Conservation (phyloP, 2,113 vertebrate genomes). For the Casuarius casuarius region DNA sequence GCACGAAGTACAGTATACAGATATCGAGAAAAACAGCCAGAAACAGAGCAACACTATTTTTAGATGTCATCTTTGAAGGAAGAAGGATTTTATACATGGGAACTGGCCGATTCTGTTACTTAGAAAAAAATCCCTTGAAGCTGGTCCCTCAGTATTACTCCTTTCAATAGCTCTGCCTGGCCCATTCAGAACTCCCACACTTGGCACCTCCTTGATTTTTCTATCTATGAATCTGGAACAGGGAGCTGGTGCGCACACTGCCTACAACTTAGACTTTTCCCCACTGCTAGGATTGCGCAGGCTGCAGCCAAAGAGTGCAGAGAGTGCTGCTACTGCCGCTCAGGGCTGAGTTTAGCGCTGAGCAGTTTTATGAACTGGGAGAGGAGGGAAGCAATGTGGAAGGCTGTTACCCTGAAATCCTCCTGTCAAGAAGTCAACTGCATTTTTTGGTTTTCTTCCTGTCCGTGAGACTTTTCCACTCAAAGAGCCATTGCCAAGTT, state of each 20-base stretch:
- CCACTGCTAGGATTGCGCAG: background rate
- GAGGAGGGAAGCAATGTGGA: background rate
- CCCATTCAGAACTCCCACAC: background rate
- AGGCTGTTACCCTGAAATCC: background rate
- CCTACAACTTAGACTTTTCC: background rate
- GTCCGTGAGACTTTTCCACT: background rate
- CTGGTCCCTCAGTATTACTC: background rate
- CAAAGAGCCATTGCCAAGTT: background rate
- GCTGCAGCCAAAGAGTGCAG: background rate
- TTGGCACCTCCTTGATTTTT: background rate
- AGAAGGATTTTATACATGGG: background rate
- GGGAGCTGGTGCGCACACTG: background rate
- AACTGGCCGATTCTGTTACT: background rate
- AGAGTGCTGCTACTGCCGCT: background rate
- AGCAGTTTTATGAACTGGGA: background rate
- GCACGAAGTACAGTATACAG: background rate
- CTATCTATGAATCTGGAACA: background rate
- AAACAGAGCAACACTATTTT: background rate
- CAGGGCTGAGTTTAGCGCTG: fast-evolving
- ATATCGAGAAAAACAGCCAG: background rate
- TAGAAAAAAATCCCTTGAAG: background rate
- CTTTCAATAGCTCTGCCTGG: background rate
- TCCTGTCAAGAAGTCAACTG: background rate
- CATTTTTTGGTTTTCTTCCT: background rate
- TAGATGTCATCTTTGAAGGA: background rate